Evolutionary conservation across 1,140 invertebrate genomes (phyloP).

Genomic region (Lepidotrigona ventralis): DNA sequence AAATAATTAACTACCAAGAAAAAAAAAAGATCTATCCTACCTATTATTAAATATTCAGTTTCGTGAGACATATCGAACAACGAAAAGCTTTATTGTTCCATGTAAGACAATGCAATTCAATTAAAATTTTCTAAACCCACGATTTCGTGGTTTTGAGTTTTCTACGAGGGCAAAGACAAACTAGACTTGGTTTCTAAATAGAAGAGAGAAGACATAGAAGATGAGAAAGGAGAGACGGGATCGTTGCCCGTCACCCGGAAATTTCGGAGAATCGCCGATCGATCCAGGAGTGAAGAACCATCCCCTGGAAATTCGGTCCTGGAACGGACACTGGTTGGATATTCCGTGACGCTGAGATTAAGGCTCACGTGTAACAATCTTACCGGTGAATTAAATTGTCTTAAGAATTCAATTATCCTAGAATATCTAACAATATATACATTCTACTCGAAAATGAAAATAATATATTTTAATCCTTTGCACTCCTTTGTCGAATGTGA

Average conservation of each 20-base stretch:
- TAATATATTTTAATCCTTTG: too few relatives aligned
- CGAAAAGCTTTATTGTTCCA: background rate
- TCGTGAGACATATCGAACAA: background rate
- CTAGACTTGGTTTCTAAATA: background rate
- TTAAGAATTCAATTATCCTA: too few relatives aligned
- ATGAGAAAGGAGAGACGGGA: constrained; percentile 1
- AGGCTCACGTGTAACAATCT: constrained; percentile 54
- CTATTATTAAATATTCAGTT: background rate
- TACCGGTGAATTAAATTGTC: background rate
- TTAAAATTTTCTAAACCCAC: background rate
- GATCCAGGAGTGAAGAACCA: constrained; percentile 37
- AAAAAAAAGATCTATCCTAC: background rate
- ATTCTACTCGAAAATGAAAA: too few relatives aligned
- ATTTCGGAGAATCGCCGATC: constrained; percentile 58
- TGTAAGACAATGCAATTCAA: background rate
- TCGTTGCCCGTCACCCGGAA: constrained; percentile 39
- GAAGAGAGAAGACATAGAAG: background rate
- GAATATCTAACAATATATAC: too few relatives aligned
- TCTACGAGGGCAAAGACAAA: too few relatives aligned
- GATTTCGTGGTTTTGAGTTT: constrained; percentile 1
- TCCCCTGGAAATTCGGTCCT: constrained; percentile 49
- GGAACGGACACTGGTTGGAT: constrained; percentile 53
- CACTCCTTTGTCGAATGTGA: too few relatives aligned
- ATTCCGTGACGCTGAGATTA: constrained; percentile 69
- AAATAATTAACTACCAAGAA: background rate